These are phyloP conservation scores for Sebastes taczanowskii DNA, from an alignment of 2,797 vertebrate species.

Conservation along the genomic window DNA sequence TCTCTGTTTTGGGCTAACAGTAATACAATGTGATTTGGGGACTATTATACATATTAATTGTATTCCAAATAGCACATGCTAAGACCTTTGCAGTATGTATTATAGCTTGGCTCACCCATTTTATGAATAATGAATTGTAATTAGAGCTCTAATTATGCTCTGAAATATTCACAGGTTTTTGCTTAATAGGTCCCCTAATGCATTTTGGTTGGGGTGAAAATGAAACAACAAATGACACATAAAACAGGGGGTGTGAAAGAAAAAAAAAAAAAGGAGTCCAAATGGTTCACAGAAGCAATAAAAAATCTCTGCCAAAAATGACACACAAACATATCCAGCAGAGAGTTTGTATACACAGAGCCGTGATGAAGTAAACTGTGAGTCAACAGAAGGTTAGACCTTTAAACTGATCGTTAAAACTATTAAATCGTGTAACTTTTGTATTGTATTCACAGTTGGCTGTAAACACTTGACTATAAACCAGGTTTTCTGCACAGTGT, in stretches of 20 bases:
- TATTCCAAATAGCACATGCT: conserved; percentile 48
- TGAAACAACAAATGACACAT: conserved; percentile 62
- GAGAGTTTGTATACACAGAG: conserved; percentile 42
- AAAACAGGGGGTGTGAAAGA: conserved; percentile 50
- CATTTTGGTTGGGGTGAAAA: conserved; percentile 54
- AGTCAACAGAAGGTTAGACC: conserved; percentile 22
- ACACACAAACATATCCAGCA: conserved; percentile 44
- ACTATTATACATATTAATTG: conserved; percentile 43
- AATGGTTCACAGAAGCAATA: conserved; percentile 51
- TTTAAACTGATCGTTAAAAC: conserved; percentile 37
- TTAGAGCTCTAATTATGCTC: conserved; percentile 71
- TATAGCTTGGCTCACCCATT: conserved; percentile 51
- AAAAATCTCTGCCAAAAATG: conserved; percentile 57
- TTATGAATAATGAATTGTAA: conserved; percentile 78
- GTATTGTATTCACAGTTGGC: conserved; percentile 22
- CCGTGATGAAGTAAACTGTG: conserved; percentile 26
- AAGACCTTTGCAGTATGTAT: conserved; percentile 45
- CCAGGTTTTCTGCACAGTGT: background rate
- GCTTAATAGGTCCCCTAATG: conserved; percentile 60
- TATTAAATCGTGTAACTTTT: conserved; percentile 16
- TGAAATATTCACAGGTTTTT: conserved; percentile 75
- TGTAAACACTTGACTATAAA: conserved; percentile 9
- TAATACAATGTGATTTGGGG: conserved; percentile 36
- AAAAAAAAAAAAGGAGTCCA: conserved; percentile 10
- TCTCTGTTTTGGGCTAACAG: conserved; percentile 4